Evolutionary conservation across 2,888 invertebrate species (phyloP), one percentile per base, ranked within the genome.

Genomic region (Zele albiditarsus): DNA sequence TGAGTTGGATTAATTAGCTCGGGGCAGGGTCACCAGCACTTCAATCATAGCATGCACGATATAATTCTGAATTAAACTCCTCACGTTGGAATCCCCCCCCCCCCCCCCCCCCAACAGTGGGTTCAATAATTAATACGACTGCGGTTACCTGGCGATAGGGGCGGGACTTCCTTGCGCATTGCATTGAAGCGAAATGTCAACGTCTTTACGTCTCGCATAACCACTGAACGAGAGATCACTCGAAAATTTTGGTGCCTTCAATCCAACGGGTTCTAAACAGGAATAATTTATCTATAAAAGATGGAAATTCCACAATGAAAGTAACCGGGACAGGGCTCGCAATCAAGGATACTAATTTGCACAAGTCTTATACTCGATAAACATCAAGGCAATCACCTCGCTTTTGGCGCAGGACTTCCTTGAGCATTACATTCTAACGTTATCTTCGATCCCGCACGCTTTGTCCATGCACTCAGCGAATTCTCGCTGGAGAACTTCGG

Each of bases 81-180:
- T 0, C 33, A n/a, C 63, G 10, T 63, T 20, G 16, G 28, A 62
- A 62, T 31, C 38, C 63, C n/a, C 63, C 16, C 53, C n/a, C 8
- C 12, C 5, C 8, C 12, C 12, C 12, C 42, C 33, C 8, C 33
- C 8, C 33, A 33, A 33, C 33, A 5, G 31, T n/a, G 31, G 20
- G 27, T 23, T 58, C 4, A 3, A 63, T 63, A 63, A 63, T 63
- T 33, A 33, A 63, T 63, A n/a, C 28, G 16, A 63, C 63, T 23
- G 10, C 38, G 38, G 38, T 91, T 92, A 94, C 94, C 94, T 93
- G 91, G 92, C 92, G 81, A 90, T 85, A 49, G 94, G 94, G 75
- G 93, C 92, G 67, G 94, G 94, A 90, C 91, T 94, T 73, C 93
- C 93, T 89, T 94, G 94, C 79, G 94, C 94, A 90, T 92, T 82